Conservation (phyloP, 92 coral and sea anemone species). For the Palythoa heliodiscus region DNA sequence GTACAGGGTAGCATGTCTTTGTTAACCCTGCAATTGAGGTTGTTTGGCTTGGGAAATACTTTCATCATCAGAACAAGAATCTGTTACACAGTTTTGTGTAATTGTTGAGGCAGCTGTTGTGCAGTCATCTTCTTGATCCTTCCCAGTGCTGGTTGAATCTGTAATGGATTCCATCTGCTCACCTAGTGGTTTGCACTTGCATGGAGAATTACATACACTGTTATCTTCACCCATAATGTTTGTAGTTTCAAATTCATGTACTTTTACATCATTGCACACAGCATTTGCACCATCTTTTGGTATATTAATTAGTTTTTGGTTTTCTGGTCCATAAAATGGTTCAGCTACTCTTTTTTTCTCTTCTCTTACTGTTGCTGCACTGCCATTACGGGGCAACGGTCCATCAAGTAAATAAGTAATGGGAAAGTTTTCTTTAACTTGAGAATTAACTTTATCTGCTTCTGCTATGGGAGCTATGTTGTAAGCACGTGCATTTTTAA, state of each 20-base stretch:
- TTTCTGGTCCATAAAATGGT: conserved; percentile 52
- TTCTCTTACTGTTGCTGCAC: not conserved
- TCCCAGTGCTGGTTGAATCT: not conserved
- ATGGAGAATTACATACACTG: not conserved
- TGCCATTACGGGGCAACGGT: conserved; percentile 10
- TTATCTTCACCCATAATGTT: not conserved
- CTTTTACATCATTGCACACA: not conserved
- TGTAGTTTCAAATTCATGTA: not conserved
- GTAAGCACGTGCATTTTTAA: not conserved
- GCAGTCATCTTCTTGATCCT: not conserved
- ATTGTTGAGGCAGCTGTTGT: not conserved
- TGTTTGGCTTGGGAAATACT: not conserved
- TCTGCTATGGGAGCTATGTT: not conserved
- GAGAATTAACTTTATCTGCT: not conserved
- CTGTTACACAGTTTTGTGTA: not conserved
- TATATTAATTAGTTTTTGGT: not conserved
- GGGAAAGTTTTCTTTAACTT: conserved; percentile 34
- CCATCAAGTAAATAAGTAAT: conserved; percentile 62
- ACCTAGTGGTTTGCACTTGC: not conserved
- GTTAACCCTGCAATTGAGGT: conserved; percentile 51
- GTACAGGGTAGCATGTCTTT: conserved; percentile 87
- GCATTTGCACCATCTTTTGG: conserved; percentile 5
- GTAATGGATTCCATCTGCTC: not conserved
- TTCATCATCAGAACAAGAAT: not conserved
- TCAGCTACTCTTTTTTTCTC: not conserved